Base-by-base conservation (phyloP, 2,113 vertebrate genomes). In the Dicrurus megarhynchus region DNA sequence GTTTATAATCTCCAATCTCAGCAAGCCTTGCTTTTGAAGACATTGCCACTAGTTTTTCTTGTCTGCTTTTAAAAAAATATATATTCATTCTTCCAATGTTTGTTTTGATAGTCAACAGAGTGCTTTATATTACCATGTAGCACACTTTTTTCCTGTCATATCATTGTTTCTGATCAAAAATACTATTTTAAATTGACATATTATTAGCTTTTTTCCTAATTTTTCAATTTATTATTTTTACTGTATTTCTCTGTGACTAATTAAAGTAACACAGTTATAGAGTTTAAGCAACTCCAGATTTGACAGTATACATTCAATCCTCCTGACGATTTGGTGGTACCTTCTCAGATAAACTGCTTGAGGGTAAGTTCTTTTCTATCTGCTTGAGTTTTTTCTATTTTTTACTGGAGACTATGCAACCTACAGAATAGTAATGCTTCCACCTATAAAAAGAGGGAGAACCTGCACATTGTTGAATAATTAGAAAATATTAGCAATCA, bases 11-110 rank as follows among this genome's bases (percentile, higher is more conserved):
- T 10, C 3, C 42, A 42, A 52, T 35, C 41, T 56, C 30, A 64
- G 6, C 2, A 81, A 87, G 5, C 4, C 10, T 78, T 77, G 19
- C 5, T 84, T 71, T 20, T 52, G 12, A 90, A 90, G 30, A 37
- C 3, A 52, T 37, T 0, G 0, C 2, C 22, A n/a, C 3, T 22
- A 26, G 1, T 23, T 74, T 81, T 95, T 47, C 17, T 21, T 30
- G 17, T 13, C 18, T 60, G 5, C 7, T 63, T 81, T 70, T 3
- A 12, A 61, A 69, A 44, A 33, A 10, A 22, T 6, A 23, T 28
- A 4, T 39, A 52, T 61, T 71, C 55, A 39, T 9, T 63, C 17
- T 55, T 68, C 14, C 55, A 42, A 7, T 30, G 5, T 50, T 94
- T 9, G 5, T 76, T 68, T 69, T 80, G 13, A 41, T 35, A 52